A percentile compares a stretch with the other conserved stretches of the same genome.
These are phyloP conservation scores for Anableps anableps DNA, from an alignment of 2,797 vertebrate species.

Conservation along the genomic window DNA sequence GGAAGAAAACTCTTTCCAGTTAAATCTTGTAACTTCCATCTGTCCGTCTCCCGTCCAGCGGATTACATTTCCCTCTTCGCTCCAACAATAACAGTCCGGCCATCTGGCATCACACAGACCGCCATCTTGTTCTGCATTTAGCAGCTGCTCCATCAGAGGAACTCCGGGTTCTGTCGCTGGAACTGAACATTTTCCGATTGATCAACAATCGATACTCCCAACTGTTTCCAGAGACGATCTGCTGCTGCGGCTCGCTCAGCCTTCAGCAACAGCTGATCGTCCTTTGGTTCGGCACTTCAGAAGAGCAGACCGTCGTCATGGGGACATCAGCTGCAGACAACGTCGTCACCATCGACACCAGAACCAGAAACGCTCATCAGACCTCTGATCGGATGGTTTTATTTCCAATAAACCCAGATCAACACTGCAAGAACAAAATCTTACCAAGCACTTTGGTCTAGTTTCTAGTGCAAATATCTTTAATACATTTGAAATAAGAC, in stretches of 20 bases:
- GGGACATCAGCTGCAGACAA: not conserved
- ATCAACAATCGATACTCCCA: not conserved
- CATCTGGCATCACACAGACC: not conserved
- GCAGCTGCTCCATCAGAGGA: not conserved
- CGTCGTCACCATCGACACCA: not conserved
- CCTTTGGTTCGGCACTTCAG: not conserved
- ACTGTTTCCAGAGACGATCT: not conserved
- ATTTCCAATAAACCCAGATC: not conserved
- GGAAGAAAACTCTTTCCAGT: not conserved
- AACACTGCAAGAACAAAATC: too few relatives aligned
- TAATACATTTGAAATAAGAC: too few relatives aligned
- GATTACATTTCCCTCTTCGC: not conserved
- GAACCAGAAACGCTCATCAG: not conserved
- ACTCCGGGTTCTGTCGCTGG: not conserved
- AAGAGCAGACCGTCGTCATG: not conserved
- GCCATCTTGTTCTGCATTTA: not conserved
- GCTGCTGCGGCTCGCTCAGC: not conserved
- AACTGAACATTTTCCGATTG: not conserved
- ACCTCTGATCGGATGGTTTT: not conserved
- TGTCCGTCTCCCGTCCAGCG: not conserved
- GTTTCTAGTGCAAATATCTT: too few relatives aligned
- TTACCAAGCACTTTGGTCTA: too few relatives aligned
- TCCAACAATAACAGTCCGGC: not conserved
- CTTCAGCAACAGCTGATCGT: constrained; percentile 11
- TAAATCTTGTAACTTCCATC: not conserved